Conservation (phyloP, 2,888 invertebrate genomes). For the Cerastoderma edule region DNA sequence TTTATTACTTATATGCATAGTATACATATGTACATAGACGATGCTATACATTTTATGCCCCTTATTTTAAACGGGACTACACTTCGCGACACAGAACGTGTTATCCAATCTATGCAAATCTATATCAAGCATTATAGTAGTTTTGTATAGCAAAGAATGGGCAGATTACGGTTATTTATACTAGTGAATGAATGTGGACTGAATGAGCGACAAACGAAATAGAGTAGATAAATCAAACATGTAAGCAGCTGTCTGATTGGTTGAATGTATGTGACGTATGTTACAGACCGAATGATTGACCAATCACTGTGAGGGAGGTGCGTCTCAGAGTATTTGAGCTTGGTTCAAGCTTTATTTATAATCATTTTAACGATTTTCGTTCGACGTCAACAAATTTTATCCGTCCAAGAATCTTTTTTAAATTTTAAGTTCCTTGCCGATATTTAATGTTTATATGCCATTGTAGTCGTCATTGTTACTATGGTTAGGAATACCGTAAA, state of each 20-base stretch:
- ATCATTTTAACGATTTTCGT: neutral
- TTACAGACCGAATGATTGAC: neutral
- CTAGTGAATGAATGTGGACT: neutral
- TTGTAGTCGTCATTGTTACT: neutral
- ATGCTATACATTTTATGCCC: neutral
- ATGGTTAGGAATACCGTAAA: neutral
- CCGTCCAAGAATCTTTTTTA: constrained; percentile 32
- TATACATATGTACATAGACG: constrained; percentile 11
- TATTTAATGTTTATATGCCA: constrained; percentile 13
- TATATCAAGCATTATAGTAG: constrained; percentile 2
- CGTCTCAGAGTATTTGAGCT: constrained; percentile 23
- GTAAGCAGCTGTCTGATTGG: neutral
- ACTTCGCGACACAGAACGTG: constrained; percentile 1
- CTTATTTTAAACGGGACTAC: neutral
- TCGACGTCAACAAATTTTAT: constrained; percentile 24
- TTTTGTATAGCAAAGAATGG: constrained; percentile 3
- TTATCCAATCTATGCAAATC: constrained; percentile 15
- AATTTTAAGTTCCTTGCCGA: constrained; percentile 30
- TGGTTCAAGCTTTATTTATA: neutral
- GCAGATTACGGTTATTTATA: neutral
- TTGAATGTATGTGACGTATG: neutral
- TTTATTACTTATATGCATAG: constrained; percentile 18
- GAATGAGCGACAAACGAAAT: neutral
- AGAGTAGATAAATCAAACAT: neutral
- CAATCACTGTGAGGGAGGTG: constrained; percentile 24